phyloP scores from a whole-genome alignment of 2,113 vertebrate species.

The Trichomycterus rosablanca region DNA sequence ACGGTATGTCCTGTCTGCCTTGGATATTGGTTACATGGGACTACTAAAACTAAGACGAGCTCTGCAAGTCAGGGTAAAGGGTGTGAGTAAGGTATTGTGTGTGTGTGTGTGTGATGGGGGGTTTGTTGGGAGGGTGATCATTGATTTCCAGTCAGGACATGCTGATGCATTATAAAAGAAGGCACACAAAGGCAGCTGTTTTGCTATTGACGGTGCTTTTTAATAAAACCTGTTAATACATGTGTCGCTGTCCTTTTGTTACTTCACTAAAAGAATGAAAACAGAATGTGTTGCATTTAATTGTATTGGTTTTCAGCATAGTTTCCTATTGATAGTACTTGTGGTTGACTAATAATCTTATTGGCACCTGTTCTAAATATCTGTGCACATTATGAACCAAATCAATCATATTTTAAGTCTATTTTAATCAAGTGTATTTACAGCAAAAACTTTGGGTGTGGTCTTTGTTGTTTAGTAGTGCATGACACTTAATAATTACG shows the following conservation, averaged over 20 bases:
- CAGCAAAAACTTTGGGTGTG: constrained; percentile 21
- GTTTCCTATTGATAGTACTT: background rate
- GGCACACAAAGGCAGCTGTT: constrained; percentile 38
- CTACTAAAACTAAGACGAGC: background rate
- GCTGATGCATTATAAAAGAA: constrained; percentile 60
- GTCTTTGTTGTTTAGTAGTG: background rate
- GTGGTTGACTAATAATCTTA: too few relatives aligned
- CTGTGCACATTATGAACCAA: background rate
- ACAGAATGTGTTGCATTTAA: background rate
- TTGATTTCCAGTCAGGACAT: constrained; percentile 55
- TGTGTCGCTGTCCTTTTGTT: background rate
- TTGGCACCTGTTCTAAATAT: too few relatives aligned
- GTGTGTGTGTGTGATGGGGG: constrained; percentile 7
- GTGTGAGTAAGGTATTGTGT: too few relatives aligned
- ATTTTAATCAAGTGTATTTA: too few relatives aligned
- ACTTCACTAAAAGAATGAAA: constrained; percentile 3
- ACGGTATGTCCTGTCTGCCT: background rate
- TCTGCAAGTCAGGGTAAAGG: constrained; percentile 18
- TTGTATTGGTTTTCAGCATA: background rate
- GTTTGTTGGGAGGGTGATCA: constrained; percentile 45
- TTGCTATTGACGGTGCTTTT: background rate
- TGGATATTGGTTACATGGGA: constrained; percentile 1
- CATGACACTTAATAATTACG: background rate
- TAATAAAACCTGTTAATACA: too few relatives aligned
- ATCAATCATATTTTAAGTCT: too few relatives aligned